Evolutionary conservation across 2,797 vertebrate genomes (phyloP).

Genomic region (Sebastes hubbsi): DNA sequence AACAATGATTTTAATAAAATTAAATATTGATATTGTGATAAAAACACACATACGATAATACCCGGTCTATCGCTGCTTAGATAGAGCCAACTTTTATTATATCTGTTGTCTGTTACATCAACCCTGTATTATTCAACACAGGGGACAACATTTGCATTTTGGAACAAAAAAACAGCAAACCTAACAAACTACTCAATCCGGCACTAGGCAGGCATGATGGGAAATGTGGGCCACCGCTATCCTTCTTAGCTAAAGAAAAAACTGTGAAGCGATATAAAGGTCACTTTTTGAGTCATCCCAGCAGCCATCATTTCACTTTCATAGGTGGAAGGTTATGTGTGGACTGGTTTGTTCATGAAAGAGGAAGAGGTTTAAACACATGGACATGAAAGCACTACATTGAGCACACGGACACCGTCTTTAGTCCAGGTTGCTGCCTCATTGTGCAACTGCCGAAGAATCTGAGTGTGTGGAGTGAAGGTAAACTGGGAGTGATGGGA

Average conservation of each 20-base stretch:
- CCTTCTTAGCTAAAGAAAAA: not conserved
- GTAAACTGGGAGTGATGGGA: constrained; percentile 37
- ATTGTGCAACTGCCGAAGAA: not conserved
- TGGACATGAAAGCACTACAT: constrained; percentile 1
- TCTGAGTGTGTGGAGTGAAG: not conserved
- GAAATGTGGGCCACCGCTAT: too few relatives aligned
- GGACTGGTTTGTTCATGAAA: constrained; percentile 39
- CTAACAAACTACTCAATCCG: too few relatives aligned
- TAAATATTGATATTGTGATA: not conserved
- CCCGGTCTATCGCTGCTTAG: too few relatives aligned
- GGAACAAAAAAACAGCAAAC: too few relatives aligned
- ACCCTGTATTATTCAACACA: too few relatives aligned
- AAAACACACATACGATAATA: not conserved
- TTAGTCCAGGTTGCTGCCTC: not conserved
- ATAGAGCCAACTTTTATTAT: too few relatives aligned
- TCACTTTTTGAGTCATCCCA: not conserved
- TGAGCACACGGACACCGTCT: not conserved
- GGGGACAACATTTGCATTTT: too few relatives aligned
- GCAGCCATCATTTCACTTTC: constrained; percentile 9
- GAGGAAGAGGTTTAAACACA: constrained; percentile 53
- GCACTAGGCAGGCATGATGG: too few relatives aligned
- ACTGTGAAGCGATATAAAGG: not conserved
- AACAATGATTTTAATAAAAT: not conserved
- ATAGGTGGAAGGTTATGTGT: not conserved
- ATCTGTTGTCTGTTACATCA: too few relatives aligned